These are phyloP conservation scores for Lemur catta DNA, from an alignment of 2,797 vertebrate species.

Conservation along the genomic window DNA sequence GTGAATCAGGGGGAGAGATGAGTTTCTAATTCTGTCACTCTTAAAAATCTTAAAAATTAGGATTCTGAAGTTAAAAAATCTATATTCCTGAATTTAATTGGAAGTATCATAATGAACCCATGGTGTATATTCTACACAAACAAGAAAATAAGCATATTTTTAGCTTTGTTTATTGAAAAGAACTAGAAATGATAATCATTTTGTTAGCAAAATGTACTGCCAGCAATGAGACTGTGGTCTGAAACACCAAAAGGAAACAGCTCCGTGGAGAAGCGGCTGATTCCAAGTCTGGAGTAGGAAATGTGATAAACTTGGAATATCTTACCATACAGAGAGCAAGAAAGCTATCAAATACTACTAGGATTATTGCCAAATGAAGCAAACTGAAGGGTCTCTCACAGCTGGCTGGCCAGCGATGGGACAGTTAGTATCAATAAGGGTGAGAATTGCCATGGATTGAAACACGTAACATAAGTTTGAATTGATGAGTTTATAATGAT, in stretches of 20 bases:
- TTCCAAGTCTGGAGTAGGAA: background rate
- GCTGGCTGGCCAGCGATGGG: background rate
- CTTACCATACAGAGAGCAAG: background rate
- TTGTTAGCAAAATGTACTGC: background rate
- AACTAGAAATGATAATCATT: background rate
- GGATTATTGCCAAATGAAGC: background rate
- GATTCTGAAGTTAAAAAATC: background rate
- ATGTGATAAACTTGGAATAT: background rate
- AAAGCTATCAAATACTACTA: background rate
- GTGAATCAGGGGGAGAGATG: background rate
- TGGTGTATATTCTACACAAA: background rate
- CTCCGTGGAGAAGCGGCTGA: slow-evolving; percentile 4
- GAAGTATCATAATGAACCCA: background rate
- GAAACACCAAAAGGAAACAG: background rate
- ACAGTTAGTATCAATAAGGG: background rate
- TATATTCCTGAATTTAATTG: background rate
- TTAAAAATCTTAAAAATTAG: slow-evolving; percentile 1
- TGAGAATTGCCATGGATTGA: background rate
- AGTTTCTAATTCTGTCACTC: background rate
- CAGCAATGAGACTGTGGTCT: background rate
- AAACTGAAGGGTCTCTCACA: background rate
- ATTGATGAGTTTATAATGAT: background rate
- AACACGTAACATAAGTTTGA: background rate
- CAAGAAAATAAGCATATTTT: background rate
- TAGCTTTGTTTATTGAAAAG: background rate